These are phyloP conservation scores for Embidobia sp. DNA, from an alignment of 2,888 invertebrate species.

Conservation along the genomic window DNA sequence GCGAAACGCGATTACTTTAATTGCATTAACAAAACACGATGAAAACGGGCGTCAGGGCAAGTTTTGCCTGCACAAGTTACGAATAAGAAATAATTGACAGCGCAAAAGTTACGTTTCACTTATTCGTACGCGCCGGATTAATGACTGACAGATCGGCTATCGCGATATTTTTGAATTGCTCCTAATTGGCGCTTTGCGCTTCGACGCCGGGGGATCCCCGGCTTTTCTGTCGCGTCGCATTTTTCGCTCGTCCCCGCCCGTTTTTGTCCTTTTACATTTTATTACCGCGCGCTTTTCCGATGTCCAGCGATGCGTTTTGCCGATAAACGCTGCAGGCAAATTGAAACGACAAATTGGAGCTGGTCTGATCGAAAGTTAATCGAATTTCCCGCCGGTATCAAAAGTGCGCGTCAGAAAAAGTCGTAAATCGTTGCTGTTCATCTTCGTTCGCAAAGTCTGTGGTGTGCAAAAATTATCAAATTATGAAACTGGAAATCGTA, in stretches of 20 bases:
- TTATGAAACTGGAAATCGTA: not conserved
- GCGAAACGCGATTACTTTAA: conserved; percentile 20
- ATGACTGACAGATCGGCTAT: conserved; percentile 52
- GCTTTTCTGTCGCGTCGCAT: not conserved
- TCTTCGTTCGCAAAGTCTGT: conserved; percentile 24
- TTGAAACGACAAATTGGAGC: conserved; percentile 59
- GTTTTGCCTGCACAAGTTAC: too few species aligned
- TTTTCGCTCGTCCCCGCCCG: not conserved
- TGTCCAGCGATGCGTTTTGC: conserved; percentile 13
- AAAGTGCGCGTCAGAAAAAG: conserved; percentile 18
- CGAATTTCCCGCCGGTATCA: conserved; percentile 31
- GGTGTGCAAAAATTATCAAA: too few species aligned
- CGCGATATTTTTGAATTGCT: conserved; percentile 47
- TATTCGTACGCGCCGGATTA: conserved; percentile 36
- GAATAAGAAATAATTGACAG: conserved; percentile 53
- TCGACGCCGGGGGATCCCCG: too few species aligned
- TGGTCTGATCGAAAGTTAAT: conserved; percentile 49
- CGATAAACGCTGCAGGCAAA: conserved; percentile 48
- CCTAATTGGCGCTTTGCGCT: too few species aligned
- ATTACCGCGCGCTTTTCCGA: conserved; percentile 45
- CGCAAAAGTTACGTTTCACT: conserved; percentile 52
- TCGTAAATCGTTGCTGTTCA: conserved; percentile 41
- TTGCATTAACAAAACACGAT: conserved; percentile 12
- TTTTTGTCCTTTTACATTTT: conserved; percentile 55
- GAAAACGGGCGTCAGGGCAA: conserved; percentile 40